Base-by-base conservation (phyloP, 2,797 vertebrate species). In the Eulemur albifrons region DNA sequence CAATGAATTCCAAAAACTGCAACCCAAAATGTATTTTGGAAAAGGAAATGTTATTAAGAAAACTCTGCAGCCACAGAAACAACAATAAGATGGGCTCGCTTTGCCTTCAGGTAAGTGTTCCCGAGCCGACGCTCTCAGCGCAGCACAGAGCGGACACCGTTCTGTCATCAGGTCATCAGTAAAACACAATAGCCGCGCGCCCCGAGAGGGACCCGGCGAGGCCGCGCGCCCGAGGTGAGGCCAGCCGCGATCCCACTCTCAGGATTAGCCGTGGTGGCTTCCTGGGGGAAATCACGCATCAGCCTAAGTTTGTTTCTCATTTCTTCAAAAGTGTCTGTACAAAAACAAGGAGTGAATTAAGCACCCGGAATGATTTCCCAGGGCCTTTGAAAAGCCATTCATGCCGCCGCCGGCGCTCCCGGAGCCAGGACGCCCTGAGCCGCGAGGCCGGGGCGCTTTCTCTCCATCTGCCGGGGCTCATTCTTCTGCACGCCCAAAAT, bases 321-420 rank as follows among this genome's bases (percentile, higher is more conserved):
- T 95, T 98, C 96, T 97, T 98, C 57, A 96, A 79, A 88, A 98
- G 93, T 94, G 90, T 97, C 94, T 98, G 96, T 94, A 67, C 96
- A 97, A 98, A 97, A 98, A 95, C 88, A 85, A 96, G 94, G 97
- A 98, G 97, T 93, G 95, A 96, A 98, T 98, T 94, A 97, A 98
- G 97, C 97, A 86, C 95, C 54, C 43, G 61, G 92, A 76, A 61
- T 98, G 98, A 98, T 98, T 98, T 98, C 98, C 98, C 98, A 95
- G 92, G 94, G 59, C 97, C 97, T 98, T 98, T 98, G 98, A 95
- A 97, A 97, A 97, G 97, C 96, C 95, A 86, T 97, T 98, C 96
- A 81, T 97, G 90, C 98, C 87, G 82, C 96, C 84, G 89, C 97
- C 70, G 77, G 94, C 94, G 95, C 96, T 97, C 98, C 96, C 94